A percentile compares a stretch with the other conserved stretches of the same genome.
These are phyloP conservation scores for Scomberomorus guttatus DNA, from an alignment of 2,797 vertebrate species.

Conservation along the genomic window DNA sequence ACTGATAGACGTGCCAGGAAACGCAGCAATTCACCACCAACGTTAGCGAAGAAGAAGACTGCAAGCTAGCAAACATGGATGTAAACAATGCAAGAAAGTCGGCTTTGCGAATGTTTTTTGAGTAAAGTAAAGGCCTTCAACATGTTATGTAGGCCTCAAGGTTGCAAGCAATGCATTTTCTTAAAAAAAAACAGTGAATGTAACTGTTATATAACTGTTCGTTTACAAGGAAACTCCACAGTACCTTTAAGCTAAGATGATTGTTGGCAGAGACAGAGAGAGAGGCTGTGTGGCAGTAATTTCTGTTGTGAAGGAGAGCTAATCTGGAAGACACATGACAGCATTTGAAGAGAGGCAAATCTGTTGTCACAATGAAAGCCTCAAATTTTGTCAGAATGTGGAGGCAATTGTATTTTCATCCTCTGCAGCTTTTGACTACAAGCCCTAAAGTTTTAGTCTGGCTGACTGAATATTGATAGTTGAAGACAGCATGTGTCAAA, in stretches of 20 bases:
- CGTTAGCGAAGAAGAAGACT: too few relatives aligned
- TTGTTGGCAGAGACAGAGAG: slow-evolving; percentile 9
- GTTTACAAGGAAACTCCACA: neutral
- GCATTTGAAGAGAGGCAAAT: slow-evolving; percentile 18
- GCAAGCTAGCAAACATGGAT: neutral
- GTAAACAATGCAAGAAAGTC: neutral
- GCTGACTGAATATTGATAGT: slow-evolving; percentile 29
- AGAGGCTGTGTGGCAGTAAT: slow-evolving; percentile 8
- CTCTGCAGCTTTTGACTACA: slow-evolving; percentile 15
- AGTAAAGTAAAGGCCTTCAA: neutral
- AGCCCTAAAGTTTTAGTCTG: slow-evolving; percentile 13
- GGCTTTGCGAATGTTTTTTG: neutral
- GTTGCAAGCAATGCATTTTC: neutral
- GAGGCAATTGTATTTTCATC: slow-evolving; percentile 37
- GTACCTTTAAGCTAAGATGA: slow-evolving; percentile 9
- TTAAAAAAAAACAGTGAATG: neutral
- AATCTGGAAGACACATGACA: slow-evolving; percentile 11
- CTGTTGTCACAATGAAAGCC: slow-evolving; percentile 43
- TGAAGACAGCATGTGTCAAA: slow-evolving; percentile 46
- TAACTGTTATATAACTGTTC: neutral
- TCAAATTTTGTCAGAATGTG: slow-evolving; percentile 30
- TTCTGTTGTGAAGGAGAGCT: neutral
- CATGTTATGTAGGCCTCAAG: neutral
- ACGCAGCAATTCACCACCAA: neutral
- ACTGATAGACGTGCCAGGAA: neutral